Evolutionary conservation across 2,797 vertebrate species (phyloP), one percentile per base, ranked within the genome.

Genomic region (Alectoris magna): DNA sequence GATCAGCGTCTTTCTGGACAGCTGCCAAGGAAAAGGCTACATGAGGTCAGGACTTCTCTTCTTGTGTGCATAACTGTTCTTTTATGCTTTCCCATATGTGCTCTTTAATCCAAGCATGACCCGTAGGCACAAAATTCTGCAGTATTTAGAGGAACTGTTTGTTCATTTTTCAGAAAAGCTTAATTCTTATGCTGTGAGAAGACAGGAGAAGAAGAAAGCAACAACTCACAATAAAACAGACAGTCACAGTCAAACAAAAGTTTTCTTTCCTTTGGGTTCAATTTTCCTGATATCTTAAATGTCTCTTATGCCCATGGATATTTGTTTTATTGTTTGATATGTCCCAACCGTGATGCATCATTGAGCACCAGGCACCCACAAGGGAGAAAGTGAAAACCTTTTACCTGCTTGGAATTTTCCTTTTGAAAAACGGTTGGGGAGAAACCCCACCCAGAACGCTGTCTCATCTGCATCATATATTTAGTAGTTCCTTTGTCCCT

Each of bases 261-360:
- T 88, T 77, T 92, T 81, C 60, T 95, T 92, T 95, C 82, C 89
- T 95, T 80, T 93, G 76, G 76, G 85, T 88, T 93, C 82, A 93
- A 84, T 95, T 96, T 96, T 94, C 82, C 53, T 89, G 76, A 76
- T 95, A 87, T 49, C 76, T 92, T 95, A 93, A 94, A 83, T 79
- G 85, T 73, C 60, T 92, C 55, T 89, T 66, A 58, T 39, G 26
- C 74, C 91, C 64, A 76, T 74, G 51, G 82, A 88, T 60, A 83
- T 94, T 88, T 95, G 87, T 95, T 96, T 96, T 95, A 74, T 77
- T 79, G 60, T 93, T 86, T 90, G 83, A 84, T 91, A 88, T 0
- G 26, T 95, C 92, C 91, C 87, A 95, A 58, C 87, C 76, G 79
- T 62, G 74, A 90, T 94, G 84, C 87, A 90, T 93, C 89, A 79